Base-by-base conservation (phyloP, 64 coral and sea anemone genomes). In the Stichodactyla helianthus region DNA sequence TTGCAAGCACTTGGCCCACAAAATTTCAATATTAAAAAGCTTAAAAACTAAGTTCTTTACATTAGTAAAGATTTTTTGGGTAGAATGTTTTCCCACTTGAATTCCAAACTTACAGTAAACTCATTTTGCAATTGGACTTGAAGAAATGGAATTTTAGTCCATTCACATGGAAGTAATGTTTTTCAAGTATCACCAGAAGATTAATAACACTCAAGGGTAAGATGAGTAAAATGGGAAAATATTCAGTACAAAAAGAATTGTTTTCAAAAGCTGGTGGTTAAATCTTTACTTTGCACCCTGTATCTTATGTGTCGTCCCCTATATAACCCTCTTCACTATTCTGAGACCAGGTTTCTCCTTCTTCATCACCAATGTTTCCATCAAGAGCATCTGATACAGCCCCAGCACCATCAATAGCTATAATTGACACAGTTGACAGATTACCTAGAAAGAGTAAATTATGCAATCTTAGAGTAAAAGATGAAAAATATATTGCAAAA, bases 301-400 rank as follows among this genome's bases (percentile, higher is more conserved):
- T 77, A 54, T 20, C 9, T 82, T 63, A 84, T 84, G 83, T 84
- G 54, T 63, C 83, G 22, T 82, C 70, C 1, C 54, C 85, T 92
- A 87, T 64, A 87, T 92, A 92, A 80, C 81, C 84, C 44, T 92
- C 85, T 82, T 92, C 90, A 44, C 86, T 83, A 87, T 64, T 82
- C 84, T 92, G 90, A 87, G 90, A 92, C 90, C 90, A 92, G 58
- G 84, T 92, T 82, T 92, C 90, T n/a, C 90, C 90, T 70, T 92
- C 90, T 56, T 92, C 90, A 82, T 91, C 90, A 25, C 90, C 85
- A 71, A 82, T 52, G 58, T 59, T 87, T 71, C 89, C 83, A 53
- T 91, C 89, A 20, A 91, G 60, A 65, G 70, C 55, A 26, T 86
- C 89, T 60, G 89, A 54, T 74, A n/a, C 68, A 74, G 68, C 68